phyloP scores from a whole-genome alignment of 2,797 vertebrate species.

The Rhadinocentrus ornatus region DNA sequence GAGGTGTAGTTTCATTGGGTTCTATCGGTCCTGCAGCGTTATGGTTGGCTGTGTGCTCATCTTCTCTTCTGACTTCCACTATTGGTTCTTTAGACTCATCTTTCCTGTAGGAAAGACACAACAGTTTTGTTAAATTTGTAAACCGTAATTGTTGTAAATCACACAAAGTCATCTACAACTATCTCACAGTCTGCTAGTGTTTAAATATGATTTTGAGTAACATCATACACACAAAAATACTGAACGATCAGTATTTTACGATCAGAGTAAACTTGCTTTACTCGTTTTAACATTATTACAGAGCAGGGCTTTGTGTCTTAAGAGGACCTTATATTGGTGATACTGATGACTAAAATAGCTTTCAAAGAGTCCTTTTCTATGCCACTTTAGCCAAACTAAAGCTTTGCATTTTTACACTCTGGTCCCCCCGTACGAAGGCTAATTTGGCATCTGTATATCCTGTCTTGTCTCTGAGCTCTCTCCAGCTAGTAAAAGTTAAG shows the following conservation, averaged over 20 bases:
- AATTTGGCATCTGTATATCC: neutral
- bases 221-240: neutral
- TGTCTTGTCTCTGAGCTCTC: neutral
- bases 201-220: neutral
- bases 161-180: no score
- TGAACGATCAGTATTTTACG: no score
- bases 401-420: no score
- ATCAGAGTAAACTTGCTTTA: neutral
- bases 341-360: neutral
- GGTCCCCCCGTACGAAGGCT: neutral
- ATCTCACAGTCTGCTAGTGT: no score
- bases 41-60: constrained; percentile 95
- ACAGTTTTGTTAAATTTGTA: constrained; percentile 3
- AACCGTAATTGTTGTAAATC: no score
- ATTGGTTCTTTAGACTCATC: constrained; percentile 98
- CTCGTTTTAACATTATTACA: neutral
- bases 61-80: constrained; percentile 94
- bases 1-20: constrained; percentile 96
- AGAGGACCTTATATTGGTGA: neutral
- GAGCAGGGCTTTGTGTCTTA: neutral
- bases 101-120: constrained; percentile 83
- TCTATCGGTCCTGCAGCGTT: constrained; percentile 93
- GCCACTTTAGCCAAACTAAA: neutral
- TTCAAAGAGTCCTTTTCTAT: neutral
- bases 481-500: no score